Evolutionary conservation across 2,888 invertebrate genomes (phyloP), one percentile per base, ranked within the genome.

Genomic region (Callinectes sapidus): DNA sequence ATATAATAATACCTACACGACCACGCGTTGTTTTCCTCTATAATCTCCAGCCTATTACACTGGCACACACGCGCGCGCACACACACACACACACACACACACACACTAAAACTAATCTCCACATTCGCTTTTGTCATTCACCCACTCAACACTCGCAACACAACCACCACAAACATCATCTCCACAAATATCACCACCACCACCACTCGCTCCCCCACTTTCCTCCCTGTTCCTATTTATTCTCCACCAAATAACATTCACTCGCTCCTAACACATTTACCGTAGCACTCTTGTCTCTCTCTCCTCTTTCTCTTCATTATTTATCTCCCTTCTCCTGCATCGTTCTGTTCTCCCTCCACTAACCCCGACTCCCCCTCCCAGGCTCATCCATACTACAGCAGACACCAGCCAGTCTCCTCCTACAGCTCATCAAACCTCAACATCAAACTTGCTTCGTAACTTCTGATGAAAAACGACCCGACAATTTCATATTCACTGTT

Each of bases 51-150:
- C 71, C 71, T 71, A 8, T 71, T 28, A 13, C 28, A 71, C 66
- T 1, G 2, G 23, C 66, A 66, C 71, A 71, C 71, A 71, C 71
- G 0, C 71, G 28, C 71, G 1, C 71, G 8, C 71, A n/a, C 71
- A 28, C 71, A 71, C 71, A 71, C 71, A 28, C 71, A 71, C n/a
- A 71, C 71, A 71, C 71, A 71, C 71, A 71, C 71, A 71, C 71
- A n/a, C n/a, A 10, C 71, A 23, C 61, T 61, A 10, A 61, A 16
- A 61, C 23, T 61, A 18, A 61, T 23, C 16, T 61, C 61, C 23
- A 23, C 61, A 61, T 61, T 61, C 23, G 2, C 61, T 1, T 61
- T 18, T 23, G 16, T 10, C 61, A 18, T 61, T 23, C 61, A 61
- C 23, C 23, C 61, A 61, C 61, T 18, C 61, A 61, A 71, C 71